Evolutionary conservation across 2,113 vertebrate species (phyloP).

Genomic region (Kryptolebias marmoratus): DNA sequence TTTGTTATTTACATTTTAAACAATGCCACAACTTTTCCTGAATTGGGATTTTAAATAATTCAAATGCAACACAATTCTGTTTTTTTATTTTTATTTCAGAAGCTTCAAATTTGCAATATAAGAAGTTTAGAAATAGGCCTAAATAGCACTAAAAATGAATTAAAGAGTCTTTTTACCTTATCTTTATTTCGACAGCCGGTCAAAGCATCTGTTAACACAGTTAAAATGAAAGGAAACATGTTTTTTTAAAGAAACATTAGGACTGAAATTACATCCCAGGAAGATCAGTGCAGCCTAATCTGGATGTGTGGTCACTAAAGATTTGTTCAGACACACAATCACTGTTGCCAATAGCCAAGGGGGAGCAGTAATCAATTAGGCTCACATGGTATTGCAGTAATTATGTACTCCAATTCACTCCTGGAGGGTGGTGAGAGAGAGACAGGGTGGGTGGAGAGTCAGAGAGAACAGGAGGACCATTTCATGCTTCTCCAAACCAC

Average conservation of each 20-base stretch:
- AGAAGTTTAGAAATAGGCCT: background rate
- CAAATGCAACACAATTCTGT: too few relatives aligned
- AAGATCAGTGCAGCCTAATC: constrained; percentile 40
- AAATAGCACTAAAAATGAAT: constrained; percentile 23
- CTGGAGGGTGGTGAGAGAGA: constrained; percentile 57
- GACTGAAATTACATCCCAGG: constrained; percentile 57
- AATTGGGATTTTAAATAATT: too few relatives aligned
- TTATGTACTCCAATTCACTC: constrained; percentile 76
- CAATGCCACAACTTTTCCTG: too few relatives aligned
- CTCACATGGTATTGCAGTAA: constrained; percentile 74
- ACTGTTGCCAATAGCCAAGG: constrained; percentile 62
- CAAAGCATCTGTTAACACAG: constrained; percentile 22
- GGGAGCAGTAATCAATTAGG: constrained; percentile 79
- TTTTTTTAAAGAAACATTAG: constrained; percentile 33
- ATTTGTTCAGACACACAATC: constrained; percentile 72
- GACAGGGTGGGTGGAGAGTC: constrained; percentile 20
- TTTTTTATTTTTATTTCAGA: background rate
- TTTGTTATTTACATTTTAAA: too few relatives aligned
- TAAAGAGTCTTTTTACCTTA: constrained; percentile 7
- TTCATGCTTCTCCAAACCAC: constrained; percentile 82
- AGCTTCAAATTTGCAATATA: constrained; percentile 7
- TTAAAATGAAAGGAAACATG: constrained; percentile 28
- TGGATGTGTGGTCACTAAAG: constrained; percentile 69
- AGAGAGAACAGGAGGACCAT: constrained; percentile 55
- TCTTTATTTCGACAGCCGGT: constrained; percentile 20